Conservation (phyloP, 2,113 vertebrate genomes). For the Nanorana parkeri region DNA sequence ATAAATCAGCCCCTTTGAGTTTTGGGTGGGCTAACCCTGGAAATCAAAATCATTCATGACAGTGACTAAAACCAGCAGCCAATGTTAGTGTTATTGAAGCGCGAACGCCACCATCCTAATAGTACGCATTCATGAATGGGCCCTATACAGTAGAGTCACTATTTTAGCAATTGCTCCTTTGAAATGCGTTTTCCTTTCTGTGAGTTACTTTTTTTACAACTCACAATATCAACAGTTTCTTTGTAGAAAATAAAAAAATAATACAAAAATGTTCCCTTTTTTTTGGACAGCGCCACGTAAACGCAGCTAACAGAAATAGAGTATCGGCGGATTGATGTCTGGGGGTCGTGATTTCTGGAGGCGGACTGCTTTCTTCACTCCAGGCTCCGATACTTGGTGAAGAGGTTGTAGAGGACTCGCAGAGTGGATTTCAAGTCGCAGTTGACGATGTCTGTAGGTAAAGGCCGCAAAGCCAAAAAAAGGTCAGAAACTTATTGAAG, state of each 20-base stretch:
- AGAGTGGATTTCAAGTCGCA: constrained; percentile 96
- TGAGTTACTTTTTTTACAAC: too few relatives aligned
- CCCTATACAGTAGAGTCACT: too few relatives aligned
- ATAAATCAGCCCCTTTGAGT: too few relatives aligned
- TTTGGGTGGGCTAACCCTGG: too few relatives aligned
- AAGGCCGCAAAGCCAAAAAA: constrained; percentile 15
- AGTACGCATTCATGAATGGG: too few relatives aligned
- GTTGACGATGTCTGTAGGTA: constrained; percentile 91
- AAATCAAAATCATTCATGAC: too few relatives aligned
- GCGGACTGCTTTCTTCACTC: constrained; percentile 68
- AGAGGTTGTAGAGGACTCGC: constrained; percentile 96
- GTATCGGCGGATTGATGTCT: background rate
- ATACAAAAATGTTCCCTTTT: constrained; percentile 45
- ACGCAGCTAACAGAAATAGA: background rate
- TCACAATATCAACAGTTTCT: too few relatives aligned
- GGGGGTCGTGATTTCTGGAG: background rate
- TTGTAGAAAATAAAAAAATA: background rate
- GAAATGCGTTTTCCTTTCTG: too few relatives aligned
- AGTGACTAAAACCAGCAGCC: too few relatives aligned
- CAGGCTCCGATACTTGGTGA: constrained; percentile 93
- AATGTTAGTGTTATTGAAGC: too few relatives aligned
- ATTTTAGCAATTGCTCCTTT: too few relatives aligned
- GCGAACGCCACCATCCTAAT: too few relatives aligned
- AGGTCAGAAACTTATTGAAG: background rate
- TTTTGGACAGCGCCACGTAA: background rate